Evolutionary conservation across 2,797 vertebrate genomes (phyloP).

Genomic region (Leuciscus waleckii): DNA sequence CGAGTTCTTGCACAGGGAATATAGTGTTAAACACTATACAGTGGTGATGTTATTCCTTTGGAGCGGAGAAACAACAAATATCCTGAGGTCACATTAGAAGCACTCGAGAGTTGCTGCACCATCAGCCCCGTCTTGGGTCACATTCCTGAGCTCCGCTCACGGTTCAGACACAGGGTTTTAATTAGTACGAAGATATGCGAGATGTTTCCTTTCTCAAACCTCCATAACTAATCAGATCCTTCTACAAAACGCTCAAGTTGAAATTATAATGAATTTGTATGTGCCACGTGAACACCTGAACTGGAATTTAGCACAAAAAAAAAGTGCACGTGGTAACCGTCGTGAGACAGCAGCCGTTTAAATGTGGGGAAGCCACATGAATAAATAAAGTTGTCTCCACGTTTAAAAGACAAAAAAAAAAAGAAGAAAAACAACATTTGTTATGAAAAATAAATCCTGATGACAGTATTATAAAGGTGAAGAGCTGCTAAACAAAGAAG

Average conservation of each 20-base stretch:
- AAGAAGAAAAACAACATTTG: slow-evolving; percentile 71
- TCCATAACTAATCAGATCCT: background rate
- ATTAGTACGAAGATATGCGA: background rate
- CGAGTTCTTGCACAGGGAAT: slow-evolving; percentile 26
- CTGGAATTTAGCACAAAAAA: slow-evolving; percentile 37
- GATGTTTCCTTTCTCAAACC: background rate
- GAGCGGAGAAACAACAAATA: slow-evolving; percentile 3
- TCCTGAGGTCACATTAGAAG: slow-evolving; percentile 28
- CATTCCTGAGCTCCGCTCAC: slow-evolving; percentile 35
- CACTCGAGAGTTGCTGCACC: background rate
- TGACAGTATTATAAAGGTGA: slow-evolving; percentile 57
- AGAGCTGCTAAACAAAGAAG: slow-evolving; percentile 64
- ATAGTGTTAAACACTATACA: slow-evolving; percentile 31
- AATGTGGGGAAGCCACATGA: slow-evolving; percentile 55
- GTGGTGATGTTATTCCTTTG: slow-evolving; percentile 5
- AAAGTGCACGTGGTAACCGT: slow-evolving; percentile 7
- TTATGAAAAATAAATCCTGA: slow-evolving; percentile 51
- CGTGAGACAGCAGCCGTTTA: slow-evolving; percentile 45
- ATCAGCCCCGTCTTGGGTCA: slow-evolving; percentile 1
- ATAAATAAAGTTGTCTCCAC: slow-evolving; percentile 70
- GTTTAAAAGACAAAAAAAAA: slow-evolving; percentile 60
- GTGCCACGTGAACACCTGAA: slow-evolving; percentile 1
- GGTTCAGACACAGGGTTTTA: slow-evolving; percentile 15
- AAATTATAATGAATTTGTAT: background rate
- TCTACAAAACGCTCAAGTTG: background rate